Evolutionary conservation across 2,113 vertebrate genomes (phyloP).

Genomic region (Tachysurus vachellii): DNA sequence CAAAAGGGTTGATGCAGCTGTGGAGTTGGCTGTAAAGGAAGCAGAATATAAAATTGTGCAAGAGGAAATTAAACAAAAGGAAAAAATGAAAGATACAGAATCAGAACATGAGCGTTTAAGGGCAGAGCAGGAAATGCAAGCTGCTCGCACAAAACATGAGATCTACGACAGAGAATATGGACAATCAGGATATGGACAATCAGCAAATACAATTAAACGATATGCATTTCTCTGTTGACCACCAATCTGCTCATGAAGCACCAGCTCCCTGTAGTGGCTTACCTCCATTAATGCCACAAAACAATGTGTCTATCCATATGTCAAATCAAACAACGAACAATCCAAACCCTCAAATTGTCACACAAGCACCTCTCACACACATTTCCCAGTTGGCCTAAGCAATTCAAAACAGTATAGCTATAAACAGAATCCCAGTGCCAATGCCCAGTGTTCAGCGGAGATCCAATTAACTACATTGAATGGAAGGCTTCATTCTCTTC

Average conservation of each 20-base stretch:
- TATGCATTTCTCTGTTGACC: neutral
- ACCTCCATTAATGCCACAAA: slow-evolving; percentile 3
- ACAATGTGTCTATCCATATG: too few species aligned
- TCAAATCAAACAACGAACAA: too few species aligned
- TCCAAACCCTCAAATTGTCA: slow-evolving; percentile 24
- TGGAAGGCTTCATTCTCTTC: slow-evolving; percentile 36
- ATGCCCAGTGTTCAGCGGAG: slow-evolving; percentile 31
- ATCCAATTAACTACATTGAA: slow-evolving; percentile 39
- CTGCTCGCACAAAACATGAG: slow-evolving; percentile 31
- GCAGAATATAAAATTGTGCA: slow-evolving; percentile 24
- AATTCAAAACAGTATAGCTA: slow-evolving; percentile 18
- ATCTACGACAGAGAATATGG: slow-evolving; percentile 22
- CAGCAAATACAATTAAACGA: neutral
- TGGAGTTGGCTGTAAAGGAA: slow-evolving; percentile 42
- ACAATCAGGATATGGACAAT: neutral
- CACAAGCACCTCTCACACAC: neutral
- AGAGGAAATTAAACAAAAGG: too few species aligned
- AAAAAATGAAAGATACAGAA: too few species aligned
- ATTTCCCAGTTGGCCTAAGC: slow-evolving; percentile 10
- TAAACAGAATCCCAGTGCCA: too few species aligned
- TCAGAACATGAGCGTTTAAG: slow-evolving; percentile 34
- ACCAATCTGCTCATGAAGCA: neutral
- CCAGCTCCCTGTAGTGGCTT: neutral
- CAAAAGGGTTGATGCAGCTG: slow-evolving; percentile 31
- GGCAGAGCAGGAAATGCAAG: slow-evolving; percentile 35